Evolutionary conservation across 2,888 invertebrate species (phyloP), one percentile per base, ranked within the genome.

Genomic region (Hetaerina titia): DNA sequence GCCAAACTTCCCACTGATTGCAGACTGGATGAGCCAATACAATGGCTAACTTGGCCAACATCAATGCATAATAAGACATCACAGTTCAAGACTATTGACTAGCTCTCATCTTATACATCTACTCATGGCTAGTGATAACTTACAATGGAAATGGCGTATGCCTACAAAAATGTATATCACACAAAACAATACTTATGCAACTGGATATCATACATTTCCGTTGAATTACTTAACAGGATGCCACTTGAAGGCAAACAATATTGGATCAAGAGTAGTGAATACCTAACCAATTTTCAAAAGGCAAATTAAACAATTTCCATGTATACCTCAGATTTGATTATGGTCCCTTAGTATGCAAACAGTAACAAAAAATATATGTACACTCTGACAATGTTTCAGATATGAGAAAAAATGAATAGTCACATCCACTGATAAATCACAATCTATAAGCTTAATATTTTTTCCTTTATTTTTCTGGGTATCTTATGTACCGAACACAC

Each of bases 261-360:
- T 56, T 57, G 89, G 64, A 11, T 74, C 56, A n/a, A 74, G 74
- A 69, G 19, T 31, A 81, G 25, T 81, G 25, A 81, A 90, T 56
- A 56, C n/a, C 92, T 56, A 92, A 92, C 64, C 64, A 69, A 92
- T 19, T 56, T 92, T 31, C n/a, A 74, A 92, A 31, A 92, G 90
- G 64, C 69, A 92, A 92, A 74, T 74, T 69, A 92, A 92, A 81
- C 56, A 89, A 89, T 69, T 92, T 69, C 69, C 92, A 56, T 92
- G 45, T 45, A 92, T 22, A 92, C 58, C 56, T 89, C 58, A 45
- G 56, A 92, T 92, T 56, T 92, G 92, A 92, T 92, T 69, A 92
- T 92, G 92, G 92, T 92, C 92, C 92, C 92, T 74, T 69, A 69
- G 69, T 92, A 92, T 92, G 92, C 92, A 92, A 92, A 92, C 92